These are phyloP conservation scores for Leucoraja erinaceus DNA, from an alignment of 2,113 vertebrate species.

Conservation along the genomic window DNA sequence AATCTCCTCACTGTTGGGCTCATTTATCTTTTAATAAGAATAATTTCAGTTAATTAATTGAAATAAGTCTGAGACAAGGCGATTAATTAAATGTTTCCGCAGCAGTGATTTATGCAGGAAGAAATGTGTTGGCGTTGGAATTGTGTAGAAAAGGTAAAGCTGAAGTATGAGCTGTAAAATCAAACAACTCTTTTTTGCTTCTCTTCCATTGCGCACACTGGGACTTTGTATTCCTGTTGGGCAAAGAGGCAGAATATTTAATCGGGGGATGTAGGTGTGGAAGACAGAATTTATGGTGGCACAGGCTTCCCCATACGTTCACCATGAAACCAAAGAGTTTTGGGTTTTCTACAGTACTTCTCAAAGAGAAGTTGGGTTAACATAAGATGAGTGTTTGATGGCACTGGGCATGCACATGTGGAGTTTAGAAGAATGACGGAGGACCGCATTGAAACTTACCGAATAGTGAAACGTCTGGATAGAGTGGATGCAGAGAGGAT, in stretches of 20 bases:
- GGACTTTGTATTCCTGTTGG: not conserved
- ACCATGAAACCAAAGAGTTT: not conserved
- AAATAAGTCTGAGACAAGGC: conserved; percentile 35
- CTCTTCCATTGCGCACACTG: not conserved
- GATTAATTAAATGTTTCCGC: not conserved
- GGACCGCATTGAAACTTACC: no score
- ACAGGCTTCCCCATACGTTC: not conserved
- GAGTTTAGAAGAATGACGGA: no score
- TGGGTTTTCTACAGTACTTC: not conserved
- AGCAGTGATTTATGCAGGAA: conserved; percentile 18
- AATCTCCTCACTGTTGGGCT: conserved; percentile 31
- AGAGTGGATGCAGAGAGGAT: no score
- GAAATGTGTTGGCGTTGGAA: not conserved
- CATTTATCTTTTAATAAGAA: conserved; percentile 37
- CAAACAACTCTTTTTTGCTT: not conserved
- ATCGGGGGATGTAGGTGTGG: no score
- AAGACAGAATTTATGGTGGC: not conserved
- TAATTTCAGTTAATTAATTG: conserved; percentile 37
- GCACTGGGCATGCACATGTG: no score
- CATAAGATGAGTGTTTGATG: no score
- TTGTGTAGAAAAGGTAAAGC: conserved; percentile 5
- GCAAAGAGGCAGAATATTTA: not conserved
- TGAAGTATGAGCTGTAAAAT: not conserved
- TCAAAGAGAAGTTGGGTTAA: no score
- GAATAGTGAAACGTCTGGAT: no score